Evolutionary conservation across 2,888 invertebrate species (phyloP), one percentile per base, ranked within the genome.

Genomic region (Margaritifera margaritifera): DNA sequence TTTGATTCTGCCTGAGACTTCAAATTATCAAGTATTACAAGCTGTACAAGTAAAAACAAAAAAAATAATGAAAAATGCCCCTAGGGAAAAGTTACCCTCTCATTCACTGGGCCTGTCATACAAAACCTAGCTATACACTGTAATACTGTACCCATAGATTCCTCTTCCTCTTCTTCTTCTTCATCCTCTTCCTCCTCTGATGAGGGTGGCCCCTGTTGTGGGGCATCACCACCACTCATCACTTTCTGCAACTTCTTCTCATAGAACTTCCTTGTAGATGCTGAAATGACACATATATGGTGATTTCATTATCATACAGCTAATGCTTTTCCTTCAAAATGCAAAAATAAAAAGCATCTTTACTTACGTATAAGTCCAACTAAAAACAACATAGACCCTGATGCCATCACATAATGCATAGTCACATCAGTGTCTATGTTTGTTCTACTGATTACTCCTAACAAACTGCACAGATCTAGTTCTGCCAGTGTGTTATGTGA

Each of bases 191-290:
- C 80, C 22, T 80, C 71, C n/a, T 75, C 74, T 19, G 42, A 42
- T 42, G 42, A 42, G 15, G 42, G 11, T 22, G 52, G 51, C 20
- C 31, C 52, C 54, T 22, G 18, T 61, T 68, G 54, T 54, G 62
- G 51, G 51, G 58, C 57, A 50, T 68, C 69, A 25, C 73, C 70
- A 31, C 75, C 75, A 31, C 71, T 73, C 61, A 78, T 58, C 65
- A 83, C 53, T 61, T 77, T 75, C 19, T 74, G 62, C 25, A 85
- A 65, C 62, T 82, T 83, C 66, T 79, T 82, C 64, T 85, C 84
- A 79, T 85, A 85, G 25, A 84, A 80, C 25, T 64, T 70, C 52
- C 85, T 67, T 50, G 85, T 85, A 18, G 77, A 72, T 19, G 77
- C 84, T 84, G 69, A 18, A 75, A 70, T 60, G 11, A 25, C 31